Percentiles rank a stretch among this genome's conserved stretches.
phyloP scores from a whole-genome alignment of 1,140 invertebrate species.

The Fopius arisanus region DNA sequence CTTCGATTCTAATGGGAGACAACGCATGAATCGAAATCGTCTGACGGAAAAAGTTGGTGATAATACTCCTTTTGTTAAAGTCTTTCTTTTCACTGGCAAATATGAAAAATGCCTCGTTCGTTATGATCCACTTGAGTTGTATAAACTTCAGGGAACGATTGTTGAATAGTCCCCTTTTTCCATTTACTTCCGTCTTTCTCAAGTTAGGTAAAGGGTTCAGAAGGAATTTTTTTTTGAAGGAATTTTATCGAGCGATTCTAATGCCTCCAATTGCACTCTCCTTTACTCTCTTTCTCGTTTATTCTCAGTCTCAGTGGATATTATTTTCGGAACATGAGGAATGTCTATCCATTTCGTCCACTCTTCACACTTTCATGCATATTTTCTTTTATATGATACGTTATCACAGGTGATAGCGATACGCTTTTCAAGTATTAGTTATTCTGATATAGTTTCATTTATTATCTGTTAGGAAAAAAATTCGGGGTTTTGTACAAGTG shows the following conservation, averaged over 20 bases:
- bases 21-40: neutral
- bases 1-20: neutral
- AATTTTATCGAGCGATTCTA: neutral
- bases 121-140: neutral
- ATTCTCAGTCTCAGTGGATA: neutral
- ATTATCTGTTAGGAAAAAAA: neutral
- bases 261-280: neutral
- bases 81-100: neutral
- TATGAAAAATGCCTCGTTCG: neutral
- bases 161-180: neutral
- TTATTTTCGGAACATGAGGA: neutral
- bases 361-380: neutral
- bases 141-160: neutral
- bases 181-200: neutral
- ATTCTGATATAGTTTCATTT: neutral
- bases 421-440: neutral
- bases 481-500: neutral
- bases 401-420: neutral
- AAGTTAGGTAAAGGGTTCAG: neutral
- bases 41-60: neutral
- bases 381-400: neutral
- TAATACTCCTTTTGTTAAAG: neutral
- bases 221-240: neutral
- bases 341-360: neutral
- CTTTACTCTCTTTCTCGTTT: neutral